A percentile compares a stretch with the other conserved stretches of the same genome.
phyloP scores from a whole-genome alignment of 2,888 invertebrate species.

The Acleris sparsana region DNA sequence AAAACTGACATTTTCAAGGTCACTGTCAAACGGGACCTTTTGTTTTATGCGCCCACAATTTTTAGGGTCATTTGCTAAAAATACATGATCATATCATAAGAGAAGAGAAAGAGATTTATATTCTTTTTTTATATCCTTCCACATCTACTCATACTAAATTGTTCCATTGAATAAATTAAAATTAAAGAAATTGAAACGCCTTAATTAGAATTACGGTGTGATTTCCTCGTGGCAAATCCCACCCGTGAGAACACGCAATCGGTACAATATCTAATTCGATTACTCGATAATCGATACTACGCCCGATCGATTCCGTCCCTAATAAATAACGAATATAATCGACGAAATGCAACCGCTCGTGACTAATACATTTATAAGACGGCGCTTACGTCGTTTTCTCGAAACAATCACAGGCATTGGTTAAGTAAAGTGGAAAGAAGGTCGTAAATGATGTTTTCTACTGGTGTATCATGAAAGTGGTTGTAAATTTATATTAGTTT shows the following conservation, averaged over 20 bases:
- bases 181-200: too few species aligned
- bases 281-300: constrained; percentile 52
- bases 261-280: constrained; percentile 48
- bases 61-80: too few species aligned
- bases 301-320: constrained; percentile 48
- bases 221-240: constrained; percentile 18
- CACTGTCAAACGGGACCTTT: too few species aligned
- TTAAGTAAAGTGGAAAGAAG: constrained; percentile 41
- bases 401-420: background rate
- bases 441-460: constrained; percentile 20
- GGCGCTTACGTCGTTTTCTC: constrained; percentile 9
- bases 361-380: constrained; percentile 52
- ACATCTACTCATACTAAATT: too few species aligned
- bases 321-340: constrained; percentile 42
- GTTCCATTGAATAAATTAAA: too few species aligned
- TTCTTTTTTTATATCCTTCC: too few species aligned
- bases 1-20: too few species aligned
- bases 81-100: too few species aligned
- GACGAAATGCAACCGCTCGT: constrained; percentile 51
- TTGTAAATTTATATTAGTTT: constrained; percentile 67
- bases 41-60: too few species aligned
- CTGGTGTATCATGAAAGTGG: constrained; percentile 7
- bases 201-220: constrained; percentile 12
- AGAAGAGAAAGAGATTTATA: too few species aligned
- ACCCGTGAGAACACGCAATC: constrained; percentile 47